Evolutionary conservation across 1,140 invertebrate species (phyloP), one percentile per base, ranked within the genome.

Genomic region (Branchinecta lynchi): DNA sequence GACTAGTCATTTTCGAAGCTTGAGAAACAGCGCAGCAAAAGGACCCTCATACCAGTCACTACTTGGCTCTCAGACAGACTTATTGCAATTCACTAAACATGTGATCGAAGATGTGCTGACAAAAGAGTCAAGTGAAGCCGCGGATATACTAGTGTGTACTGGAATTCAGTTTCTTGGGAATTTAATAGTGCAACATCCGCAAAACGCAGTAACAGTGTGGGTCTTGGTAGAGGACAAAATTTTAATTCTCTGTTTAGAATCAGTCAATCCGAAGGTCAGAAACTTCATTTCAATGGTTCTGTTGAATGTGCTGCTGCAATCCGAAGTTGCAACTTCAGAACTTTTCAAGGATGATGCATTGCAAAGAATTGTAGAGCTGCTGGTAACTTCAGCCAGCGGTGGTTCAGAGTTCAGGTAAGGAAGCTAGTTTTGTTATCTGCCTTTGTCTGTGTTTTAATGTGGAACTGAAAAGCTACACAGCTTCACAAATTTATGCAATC

Each of bases 231-330:
- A 60, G 51, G 51, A 60, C 12, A 60, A 60, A 60, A 60, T 60
- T 60, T 20, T 60, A 20, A 3, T 15, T 20, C 51, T 60, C 2
- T 60, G 51, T 6, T 60, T 60, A 15, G 17, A 60, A 6, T 20
- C 17, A 60, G 51, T 15, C 17, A 20, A 12, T 60, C 12, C 51
- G 51, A 60, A 60, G 17, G 17, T 60, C 6, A 15, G 51, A 20
- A 60, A 60, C 51, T 60, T 20, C 51, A 15, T 60, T 60, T 60
- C 51, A 60, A 60, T 60, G 51, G 12, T 60, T 15, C 51, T 60
- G 51, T 20, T 60, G 12, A 60, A 60, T 60, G 51, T 60, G 17
- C 17, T 60, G 12, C 51, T 60, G 6, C 51, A 60, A 20, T 15
- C 12, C 17, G 51, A 60, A 60, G 17, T 3, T 60, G 12, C 17